These are phyloP conservation scores for Pantherophis vulpinus DNA, from an alignment of 2,797 vertebrate species.

Conservation along the genomic window DNA sequence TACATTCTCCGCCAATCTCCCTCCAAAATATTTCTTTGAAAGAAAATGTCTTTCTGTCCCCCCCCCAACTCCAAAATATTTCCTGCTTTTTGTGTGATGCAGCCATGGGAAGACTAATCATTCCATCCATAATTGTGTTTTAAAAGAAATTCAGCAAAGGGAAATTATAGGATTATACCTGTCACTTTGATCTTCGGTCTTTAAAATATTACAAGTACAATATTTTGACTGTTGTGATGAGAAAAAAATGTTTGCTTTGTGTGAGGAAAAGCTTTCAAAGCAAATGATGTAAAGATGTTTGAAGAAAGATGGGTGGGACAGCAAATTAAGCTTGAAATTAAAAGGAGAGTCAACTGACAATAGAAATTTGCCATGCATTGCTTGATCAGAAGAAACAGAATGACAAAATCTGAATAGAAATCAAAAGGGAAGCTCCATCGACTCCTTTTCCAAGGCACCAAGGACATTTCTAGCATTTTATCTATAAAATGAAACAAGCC, in stretches of 20 bases:
- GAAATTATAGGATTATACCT: not conserved
- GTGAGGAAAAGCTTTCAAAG: slow-evolving; percentile 33
- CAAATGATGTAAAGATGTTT: not conserved
- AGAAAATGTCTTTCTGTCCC: not conserved
- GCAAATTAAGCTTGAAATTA: slow-evolving; percentile 52
- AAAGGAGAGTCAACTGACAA: slow-evolving; percentile 29
- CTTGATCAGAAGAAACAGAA: slow-evolving; percentile 44
- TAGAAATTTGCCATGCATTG: slow-evolving; percentile 15
- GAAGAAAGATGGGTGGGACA: slow-evolving; percentile 31
- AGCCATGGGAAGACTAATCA: not conserved
- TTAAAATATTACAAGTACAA: slow-evolving; percentile 2
- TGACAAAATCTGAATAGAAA: slow-evolving; percentile 32
- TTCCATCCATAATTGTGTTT: not conserved
- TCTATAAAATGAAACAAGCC: not conserved
- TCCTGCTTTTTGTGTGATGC: not conserved
- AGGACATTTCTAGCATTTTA: not conserved
- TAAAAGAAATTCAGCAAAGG: not conserved
- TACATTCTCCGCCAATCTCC: not conserved
- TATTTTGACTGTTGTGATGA: slow-evolving; percentile 29
- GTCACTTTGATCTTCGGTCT: slow-evolving; percentile 1
- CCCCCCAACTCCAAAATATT: too few species aligned
- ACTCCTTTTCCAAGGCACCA: not conserved
- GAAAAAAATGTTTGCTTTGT: slow-evolving; percentile 13
- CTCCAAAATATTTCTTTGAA: not conserved
- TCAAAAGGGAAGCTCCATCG: not conserved